phyloP scores from a whole-genome alignment of 2,797 vertebrate genomes.

The Pseudomugil gertrudae region DNA sequence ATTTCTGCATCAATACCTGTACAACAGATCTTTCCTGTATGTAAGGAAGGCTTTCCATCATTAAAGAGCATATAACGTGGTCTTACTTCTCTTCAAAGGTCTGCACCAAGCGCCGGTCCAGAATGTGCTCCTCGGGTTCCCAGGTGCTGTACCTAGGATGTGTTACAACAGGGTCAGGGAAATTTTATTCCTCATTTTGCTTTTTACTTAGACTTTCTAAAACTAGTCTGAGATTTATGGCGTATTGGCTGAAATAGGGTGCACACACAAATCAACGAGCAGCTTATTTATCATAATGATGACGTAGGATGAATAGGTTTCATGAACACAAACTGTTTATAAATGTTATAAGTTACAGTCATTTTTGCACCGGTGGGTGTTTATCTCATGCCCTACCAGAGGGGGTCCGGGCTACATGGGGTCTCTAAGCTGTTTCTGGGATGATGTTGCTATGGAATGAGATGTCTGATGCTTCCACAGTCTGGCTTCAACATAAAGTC shows the following conservation, averaged over 20 bases:
- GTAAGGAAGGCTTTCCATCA: not conserved
- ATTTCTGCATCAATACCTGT: not conserved
- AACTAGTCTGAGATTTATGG: not conserved
- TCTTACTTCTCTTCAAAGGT: slow-evolving; percentile 93
- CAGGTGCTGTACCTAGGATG: slow-evolving; percentile 94
- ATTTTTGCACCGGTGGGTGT: no score
- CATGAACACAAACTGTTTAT: no score
- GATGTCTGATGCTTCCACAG: no score
- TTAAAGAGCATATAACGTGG: not conserved
- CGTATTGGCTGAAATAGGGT: slow-evolving; percentile 5
- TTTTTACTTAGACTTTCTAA: slow-evolving; percentile 1
- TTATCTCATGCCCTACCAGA: no score
- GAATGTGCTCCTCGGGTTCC: slow-evolving; percentile 98
- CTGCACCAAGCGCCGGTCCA: slow-evolving; percentile 94
- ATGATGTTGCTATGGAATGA: no score
- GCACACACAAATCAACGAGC: no score
- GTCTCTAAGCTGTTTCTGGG: no score
- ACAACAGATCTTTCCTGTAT: not conserved
- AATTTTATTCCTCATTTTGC: not conserved
- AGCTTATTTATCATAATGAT: not conserved
- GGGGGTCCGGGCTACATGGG: no score
- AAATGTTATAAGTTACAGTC: no score
- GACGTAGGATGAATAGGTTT: no score
- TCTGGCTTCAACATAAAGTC: no score
- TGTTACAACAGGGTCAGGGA: not conserved